phyloP scores from a whole-genome alignment of 2,888 invertebrate genomes.

The Acanthosepion pharaonis region DNA sequence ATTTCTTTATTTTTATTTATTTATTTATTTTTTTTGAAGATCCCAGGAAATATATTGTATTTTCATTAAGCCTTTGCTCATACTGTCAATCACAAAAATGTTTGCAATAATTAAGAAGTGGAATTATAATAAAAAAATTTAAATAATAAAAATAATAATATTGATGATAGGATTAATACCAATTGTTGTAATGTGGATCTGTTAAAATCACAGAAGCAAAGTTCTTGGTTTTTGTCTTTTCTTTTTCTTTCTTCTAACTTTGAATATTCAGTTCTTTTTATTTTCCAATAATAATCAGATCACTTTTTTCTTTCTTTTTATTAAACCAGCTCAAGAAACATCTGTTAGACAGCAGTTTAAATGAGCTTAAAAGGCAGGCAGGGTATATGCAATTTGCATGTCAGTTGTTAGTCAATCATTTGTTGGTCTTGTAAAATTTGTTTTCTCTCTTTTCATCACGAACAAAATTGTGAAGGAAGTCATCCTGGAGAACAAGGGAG shows the following conservation, averaged over 20 bases:
- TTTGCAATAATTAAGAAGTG: not conserved
- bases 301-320: not conserved
- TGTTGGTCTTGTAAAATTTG: not conserved
- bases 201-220: no score
- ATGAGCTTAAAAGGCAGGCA: conserved; percentile 33
- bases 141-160: not conserved
- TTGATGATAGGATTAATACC: conserved; percentile 25
- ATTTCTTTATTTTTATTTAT: not conserved
- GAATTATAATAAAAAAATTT: not conserved
- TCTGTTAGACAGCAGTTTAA: not conserved
- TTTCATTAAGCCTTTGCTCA: conserved; percentile 5
- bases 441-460: not conserved
- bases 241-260: not conserved
- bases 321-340: not conserved
- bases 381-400: conserved; percentile 15
- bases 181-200: not conserved
- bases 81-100: conserved; percentile 17
- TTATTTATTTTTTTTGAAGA: not conserved
- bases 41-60: not conserved
- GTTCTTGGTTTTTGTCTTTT: not conserved
- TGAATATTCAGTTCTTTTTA: not conserved
- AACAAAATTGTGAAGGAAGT: not conserved
- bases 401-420: not conserved
- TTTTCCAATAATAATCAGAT: not conserved
- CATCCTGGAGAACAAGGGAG: not conserved